These are phyloP conservation scores for Leucosticte australis DNA, from an alignment of 2,113 vertebrate genomes.

Conservation along the genomic window DNA sequence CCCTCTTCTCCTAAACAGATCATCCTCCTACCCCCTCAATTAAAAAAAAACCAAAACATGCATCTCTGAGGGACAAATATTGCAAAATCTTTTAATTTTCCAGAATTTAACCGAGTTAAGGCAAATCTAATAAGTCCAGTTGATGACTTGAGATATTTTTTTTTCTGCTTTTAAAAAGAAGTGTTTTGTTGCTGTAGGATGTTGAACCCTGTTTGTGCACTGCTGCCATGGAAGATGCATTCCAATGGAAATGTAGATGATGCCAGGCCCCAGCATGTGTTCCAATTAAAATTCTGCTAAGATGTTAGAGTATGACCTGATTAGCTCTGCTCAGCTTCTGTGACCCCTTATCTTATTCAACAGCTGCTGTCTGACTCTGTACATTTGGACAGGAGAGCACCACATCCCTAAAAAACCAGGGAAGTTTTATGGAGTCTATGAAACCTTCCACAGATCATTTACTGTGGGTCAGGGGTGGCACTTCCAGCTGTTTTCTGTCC, in stretches of 20 bases:
- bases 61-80: background rate
- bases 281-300: conserved; percentile 19
- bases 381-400: background rate
- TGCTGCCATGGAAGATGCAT: background rate
- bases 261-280: background rate
- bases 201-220: background rate
- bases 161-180: background rate
- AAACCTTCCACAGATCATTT: background rate
- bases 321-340: conserved; percentile 4
- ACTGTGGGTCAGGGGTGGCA: background rate
- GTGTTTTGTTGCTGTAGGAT: background rate
- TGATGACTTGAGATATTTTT: background rate
- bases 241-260: background rate
- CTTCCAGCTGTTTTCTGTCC: background rate
- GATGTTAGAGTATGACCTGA: background rate
- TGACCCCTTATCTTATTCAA: background rate
- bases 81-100: background rate
- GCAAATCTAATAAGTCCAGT: background rate
- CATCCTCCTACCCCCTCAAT: background rate
- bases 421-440: background rate
- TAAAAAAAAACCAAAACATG: background rate
- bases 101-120: background rate
- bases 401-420: background rate
- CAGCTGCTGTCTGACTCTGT: background rate
- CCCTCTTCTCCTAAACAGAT: background rate